Evolutionary conservation across 2,888 invertebrate genomes (phyloP), one percentile per base, ranked within the genome.

Genomic region (Chalcosyrphus nemorum): DNA sequence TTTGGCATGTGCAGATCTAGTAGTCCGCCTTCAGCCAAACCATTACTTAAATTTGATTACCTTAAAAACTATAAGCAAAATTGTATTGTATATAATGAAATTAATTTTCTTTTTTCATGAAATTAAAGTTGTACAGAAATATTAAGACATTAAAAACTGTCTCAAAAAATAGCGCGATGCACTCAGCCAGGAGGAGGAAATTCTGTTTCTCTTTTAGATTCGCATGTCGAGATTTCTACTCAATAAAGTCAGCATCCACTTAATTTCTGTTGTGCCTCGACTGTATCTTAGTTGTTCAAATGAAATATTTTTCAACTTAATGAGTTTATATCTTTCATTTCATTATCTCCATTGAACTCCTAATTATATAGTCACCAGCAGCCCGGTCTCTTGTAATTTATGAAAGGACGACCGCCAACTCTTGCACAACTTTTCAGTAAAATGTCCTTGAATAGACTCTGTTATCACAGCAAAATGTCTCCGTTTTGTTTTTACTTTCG

Each of bases 391-490:
- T 27, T 66, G 59, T 81, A 81, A 81, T 71, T 81, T 81, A 81
- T 81, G 59, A 54, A 59, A 66, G 32, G 43, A 32, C 57, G 71
- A 50, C 70, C 68, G 43, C 81, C 81, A 70, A 57, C 24, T 38
- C 57, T 43, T 29, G 7, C 29, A 66, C 45, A 78, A 65, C 72
- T 66, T 80, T 72, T 68, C 74, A 29, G 29, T 71, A 59, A 56
- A 32, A 65, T 71, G 57, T 66, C 76, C 70, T 41, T 65, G 75
- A 77, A 81, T 70, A 65, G 81, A 81, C 76, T 76, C 56, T 47
- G 56, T 61, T 72, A 72, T 72, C 63, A 59, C 15, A 54, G 38
- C 43, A 43, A 52, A 19, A n/a, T n/a, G 13, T 56, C 41, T 29
- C 2, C 6, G 2, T 61, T 66, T 43, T 52, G 21, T 63, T 74